Conservation (phyloP, 1,140 invertebrate species). For the Lethocerus indicus region DNA sequence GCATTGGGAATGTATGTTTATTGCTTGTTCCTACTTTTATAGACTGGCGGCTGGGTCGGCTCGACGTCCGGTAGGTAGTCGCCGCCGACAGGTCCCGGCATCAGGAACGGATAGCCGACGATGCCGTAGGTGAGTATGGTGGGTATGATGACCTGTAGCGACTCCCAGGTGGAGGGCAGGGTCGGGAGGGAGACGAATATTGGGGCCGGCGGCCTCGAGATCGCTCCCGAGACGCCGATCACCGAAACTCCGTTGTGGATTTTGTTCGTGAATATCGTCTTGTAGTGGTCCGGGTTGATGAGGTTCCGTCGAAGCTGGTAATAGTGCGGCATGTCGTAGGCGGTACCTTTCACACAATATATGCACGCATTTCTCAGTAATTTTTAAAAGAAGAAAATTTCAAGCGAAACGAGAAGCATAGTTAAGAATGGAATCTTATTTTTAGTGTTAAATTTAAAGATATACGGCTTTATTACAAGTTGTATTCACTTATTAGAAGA, state of each 20-base stretch:
- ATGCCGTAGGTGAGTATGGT: slow-evolving; percentile 74
- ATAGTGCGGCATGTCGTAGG: slow-evolving; percentile 71
- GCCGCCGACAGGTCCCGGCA: slow-evolving; percentile 86
- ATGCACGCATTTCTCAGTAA: no score
- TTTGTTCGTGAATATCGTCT: slow-evolving; percentile 44
- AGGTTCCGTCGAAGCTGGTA: slow-evolving; percentile 50
- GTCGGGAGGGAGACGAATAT: slow-evolving; percentile 75
- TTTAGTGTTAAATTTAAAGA: no score
- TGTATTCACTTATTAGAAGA: no score
- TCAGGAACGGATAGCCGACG: slow-evolving; percentile 76
- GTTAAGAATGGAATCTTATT: no score
- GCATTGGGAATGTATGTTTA: no score
- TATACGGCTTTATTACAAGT: no score
- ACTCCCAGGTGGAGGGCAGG: slow-evolving; percentile 75
- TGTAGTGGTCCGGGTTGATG: slow-evolving; percentile 65
- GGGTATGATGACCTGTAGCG: slow-evolving; percentile 61
- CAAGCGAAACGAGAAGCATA: no score
- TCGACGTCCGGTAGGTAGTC: slow-evolving; percentile 28
- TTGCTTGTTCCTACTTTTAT: no score
- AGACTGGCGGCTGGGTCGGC: not conserved
- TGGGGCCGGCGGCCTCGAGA: slow-evolving; percentile 60
- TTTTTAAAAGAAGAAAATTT: no score
- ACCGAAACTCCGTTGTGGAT: slow-evolving; percentile 36
- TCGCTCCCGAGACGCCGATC: slow-evolving; percentile 67
- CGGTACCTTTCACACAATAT: slow-evolving; percentile 39